Evolutionary conservation across 2,797 vertebrate species (phyloP).

Genomic region (Tangara arthus): DNA sequence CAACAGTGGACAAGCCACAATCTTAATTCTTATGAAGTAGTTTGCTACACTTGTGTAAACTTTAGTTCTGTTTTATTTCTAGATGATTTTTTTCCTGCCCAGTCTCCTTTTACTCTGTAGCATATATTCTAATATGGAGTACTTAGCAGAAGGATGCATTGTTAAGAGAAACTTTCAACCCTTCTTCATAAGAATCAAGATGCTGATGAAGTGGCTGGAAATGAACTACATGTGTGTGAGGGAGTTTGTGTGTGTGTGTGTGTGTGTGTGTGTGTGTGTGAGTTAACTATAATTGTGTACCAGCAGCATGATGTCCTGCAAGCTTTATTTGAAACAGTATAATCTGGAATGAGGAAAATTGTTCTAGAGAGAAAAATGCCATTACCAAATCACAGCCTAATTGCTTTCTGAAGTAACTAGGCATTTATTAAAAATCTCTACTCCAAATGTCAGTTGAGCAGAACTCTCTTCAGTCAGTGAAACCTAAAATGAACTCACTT

Average conservation of each 20-base stretch:
- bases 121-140: neutral
- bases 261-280: neutral
- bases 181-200: neutral
- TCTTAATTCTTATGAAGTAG: neutral
- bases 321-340: neutral
- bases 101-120: neutral
- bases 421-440: neutral
- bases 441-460: neutral
- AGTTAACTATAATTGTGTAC: neutral
- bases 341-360: neutral
- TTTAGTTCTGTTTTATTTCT: neutral
- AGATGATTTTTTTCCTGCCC: neutral
- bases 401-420: neutral
- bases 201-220: neutral
- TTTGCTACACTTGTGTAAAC: neutral
- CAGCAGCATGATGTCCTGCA: neutral
- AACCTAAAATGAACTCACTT: slow-evolving; percentile 24
- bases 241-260: neutral
- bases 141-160: neutral
- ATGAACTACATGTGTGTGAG: neutral
- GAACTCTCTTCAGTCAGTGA: neutral
- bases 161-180: neutral
- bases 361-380: neutral
- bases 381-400: neutral
- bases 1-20: neutral